phyloP scores from a whole-genome alignment of 2,113 vertebrate genomes.

The Ochotona princeps region DNA sequence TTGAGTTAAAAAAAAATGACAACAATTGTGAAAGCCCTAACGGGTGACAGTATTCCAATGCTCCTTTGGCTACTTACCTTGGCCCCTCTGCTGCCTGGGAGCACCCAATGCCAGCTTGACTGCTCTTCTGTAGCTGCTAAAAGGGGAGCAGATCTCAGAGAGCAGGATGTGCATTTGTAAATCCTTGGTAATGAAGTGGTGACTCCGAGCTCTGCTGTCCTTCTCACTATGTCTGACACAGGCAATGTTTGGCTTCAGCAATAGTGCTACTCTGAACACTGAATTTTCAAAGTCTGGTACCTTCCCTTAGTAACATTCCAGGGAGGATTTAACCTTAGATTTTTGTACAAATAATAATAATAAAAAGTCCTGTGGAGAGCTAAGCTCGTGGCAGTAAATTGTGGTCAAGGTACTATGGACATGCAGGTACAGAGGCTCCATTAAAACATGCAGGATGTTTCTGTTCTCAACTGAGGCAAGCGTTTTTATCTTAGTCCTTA shows the following conservation, averaged over 20 bases:
- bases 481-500: not conserved
- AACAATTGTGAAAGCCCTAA: too few species aligned
- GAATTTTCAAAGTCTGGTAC: not conserved
- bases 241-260: fast-evolving
- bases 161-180: not conserved
- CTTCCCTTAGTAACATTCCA: not conserved
- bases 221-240: fast-evolving
- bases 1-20: not conserved
- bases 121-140: too few species aligned
- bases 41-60: fast-evolving
- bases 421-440: not conserved
- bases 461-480: not conserved
- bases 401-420: too few species aligned
- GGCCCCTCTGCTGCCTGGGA: fast-evolving
- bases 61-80: not conserved
- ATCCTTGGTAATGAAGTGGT: fast-evolving
- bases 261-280: not conserved
- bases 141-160: not conserved
- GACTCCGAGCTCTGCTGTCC: fast-evolving
- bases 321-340: not conserved
- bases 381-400: not conserved
- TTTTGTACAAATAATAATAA: not conserved
- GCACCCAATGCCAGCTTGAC: fast-evolving
- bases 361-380: not conserved
- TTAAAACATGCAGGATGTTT: fast-evolving